Conservation (phyloP, 2,113 vertebrate genomes). For the Calyptomena viridis region DNA sequence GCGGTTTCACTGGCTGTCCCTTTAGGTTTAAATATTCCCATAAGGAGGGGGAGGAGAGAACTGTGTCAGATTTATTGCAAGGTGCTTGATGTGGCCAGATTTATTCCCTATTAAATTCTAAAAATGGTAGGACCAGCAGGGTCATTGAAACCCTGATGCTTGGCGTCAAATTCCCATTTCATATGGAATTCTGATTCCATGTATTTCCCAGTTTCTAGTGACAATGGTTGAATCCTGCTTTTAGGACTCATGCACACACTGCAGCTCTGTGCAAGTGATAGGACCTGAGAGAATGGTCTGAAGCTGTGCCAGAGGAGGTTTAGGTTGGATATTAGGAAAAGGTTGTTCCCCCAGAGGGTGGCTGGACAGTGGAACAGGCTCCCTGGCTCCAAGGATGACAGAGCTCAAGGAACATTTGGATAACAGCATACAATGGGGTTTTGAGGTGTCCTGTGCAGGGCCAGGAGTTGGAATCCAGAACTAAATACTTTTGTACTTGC, state of each 20-base stretch:
- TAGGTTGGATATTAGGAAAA: not conserved
- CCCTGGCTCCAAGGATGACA: no score
- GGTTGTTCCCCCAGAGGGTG: no score
- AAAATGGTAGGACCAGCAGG: not conserved
- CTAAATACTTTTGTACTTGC: not conserved
- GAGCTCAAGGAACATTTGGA: no score
- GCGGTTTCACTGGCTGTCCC: not conserved
- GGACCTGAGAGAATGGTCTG: not conserved
- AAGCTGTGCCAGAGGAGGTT: not conserved
- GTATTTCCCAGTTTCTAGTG: not conserved
- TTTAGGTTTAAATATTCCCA: not conserved
- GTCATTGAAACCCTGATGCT: not conserved
- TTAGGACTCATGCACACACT: not conserved
- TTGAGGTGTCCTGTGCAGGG: no score
- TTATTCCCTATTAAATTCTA: not conserved
- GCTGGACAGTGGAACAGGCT: no score
- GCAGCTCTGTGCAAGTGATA: not conserved
- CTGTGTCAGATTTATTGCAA: not conserved
- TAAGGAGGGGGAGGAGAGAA: not conserved
- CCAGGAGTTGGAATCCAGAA: not conserved
- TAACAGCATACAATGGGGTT: no score
- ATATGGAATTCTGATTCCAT: not conserved
- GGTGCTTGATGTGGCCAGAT: not conserved
- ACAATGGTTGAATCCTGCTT: not conserved
- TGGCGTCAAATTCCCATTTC: not conserved